Conservation (phyloP, 2,113 vertebrate species). For the Colinus virginianus region DNA sequence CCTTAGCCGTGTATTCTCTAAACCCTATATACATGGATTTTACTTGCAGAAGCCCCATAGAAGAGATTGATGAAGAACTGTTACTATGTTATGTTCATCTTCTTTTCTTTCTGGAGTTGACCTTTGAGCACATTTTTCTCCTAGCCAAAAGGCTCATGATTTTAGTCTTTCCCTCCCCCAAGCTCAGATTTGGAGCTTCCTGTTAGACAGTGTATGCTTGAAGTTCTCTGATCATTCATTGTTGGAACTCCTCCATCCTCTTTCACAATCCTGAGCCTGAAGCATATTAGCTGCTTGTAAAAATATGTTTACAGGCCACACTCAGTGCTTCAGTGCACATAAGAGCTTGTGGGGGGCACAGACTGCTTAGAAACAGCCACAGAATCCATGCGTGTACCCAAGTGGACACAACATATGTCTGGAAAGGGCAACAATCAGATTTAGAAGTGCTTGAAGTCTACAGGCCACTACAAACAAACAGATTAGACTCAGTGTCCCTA, state of each 20-base stretch:
- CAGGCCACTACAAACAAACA: neutral
- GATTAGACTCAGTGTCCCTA: neutral
- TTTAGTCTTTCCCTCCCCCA: neutral
- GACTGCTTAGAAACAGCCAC: neutral
- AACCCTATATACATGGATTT: neutral
- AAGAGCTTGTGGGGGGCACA: neutral
- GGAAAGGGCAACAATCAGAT: neutral
- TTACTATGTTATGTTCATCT: neutral
- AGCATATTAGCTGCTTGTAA: neutral
- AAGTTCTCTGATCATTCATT: constrained; percentile 20
- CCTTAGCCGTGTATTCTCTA: neutral
- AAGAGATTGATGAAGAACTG: neutral
- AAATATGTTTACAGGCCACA: neutral
- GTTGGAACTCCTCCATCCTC: neutral
- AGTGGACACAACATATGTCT: neutral
- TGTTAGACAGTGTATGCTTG: neutral
- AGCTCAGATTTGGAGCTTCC: neutral
- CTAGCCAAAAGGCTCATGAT: neutral
- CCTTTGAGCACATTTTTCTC: neutral
- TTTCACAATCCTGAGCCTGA: constrained; percentile 21
- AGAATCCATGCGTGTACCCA: neutral
- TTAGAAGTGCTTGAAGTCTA: neutral
- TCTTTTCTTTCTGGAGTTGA: neutral
- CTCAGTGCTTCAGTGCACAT: neutral
- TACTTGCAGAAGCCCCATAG: neutral